Percentiles rank a stretch among this genome's conserved stretches.
These are phyloP conservation scores for Mastomys natalensis DNA, from an alignment of 2,113 vertebrate species.

Conservation along the genomic window DNA sequence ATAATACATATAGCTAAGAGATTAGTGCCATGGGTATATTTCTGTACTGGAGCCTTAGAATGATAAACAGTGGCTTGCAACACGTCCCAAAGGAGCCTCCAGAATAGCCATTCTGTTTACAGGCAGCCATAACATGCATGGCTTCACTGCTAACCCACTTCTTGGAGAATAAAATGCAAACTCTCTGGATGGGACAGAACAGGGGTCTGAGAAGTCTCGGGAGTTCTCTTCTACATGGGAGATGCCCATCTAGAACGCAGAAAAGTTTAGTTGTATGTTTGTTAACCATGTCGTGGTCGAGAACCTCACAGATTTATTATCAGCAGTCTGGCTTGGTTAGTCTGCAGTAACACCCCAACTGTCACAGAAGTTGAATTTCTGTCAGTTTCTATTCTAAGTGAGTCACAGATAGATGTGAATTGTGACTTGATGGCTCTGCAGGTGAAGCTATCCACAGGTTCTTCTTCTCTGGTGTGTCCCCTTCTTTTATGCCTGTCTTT, in stretches of 20 bases:
- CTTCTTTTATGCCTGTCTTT: constrained; percentile 1
- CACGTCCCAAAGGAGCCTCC: not conserved
- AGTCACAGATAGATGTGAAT: not conserved
- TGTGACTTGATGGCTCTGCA: not conserved
- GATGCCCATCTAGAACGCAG: not conserved
- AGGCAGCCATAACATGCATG: not conserved
- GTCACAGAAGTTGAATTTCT: constrained; percentile 1
- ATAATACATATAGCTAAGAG: not conserved
- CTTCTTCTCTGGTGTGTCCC: not conserved
- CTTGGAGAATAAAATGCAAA: not conserved
- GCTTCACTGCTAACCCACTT: not conserved
- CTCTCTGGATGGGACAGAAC: constrained; percentile 5
- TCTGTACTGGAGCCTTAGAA: not conserved
- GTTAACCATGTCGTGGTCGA: not conserved
- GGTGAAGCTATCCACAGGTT: not conserved
- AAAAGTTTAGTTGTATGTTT: not conserved
- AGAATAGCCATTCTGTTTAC: not conserved
- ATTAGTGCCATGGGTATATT: not conserved
- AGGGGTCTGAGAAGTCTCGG: not conserved
- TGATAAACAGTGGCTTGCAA: not conserved
- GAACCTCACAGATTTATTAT: not conserved
- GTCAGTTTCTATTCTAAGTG: not conserved
- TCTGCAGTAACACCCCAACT: not conserved
- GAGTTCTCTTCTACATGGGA: not conserved
- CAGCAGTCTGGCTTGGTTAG: not conserved